Base-by-base conservation (phyloP, 2,113 vertebrate species). In the Panurus biarmicus region DNA sequence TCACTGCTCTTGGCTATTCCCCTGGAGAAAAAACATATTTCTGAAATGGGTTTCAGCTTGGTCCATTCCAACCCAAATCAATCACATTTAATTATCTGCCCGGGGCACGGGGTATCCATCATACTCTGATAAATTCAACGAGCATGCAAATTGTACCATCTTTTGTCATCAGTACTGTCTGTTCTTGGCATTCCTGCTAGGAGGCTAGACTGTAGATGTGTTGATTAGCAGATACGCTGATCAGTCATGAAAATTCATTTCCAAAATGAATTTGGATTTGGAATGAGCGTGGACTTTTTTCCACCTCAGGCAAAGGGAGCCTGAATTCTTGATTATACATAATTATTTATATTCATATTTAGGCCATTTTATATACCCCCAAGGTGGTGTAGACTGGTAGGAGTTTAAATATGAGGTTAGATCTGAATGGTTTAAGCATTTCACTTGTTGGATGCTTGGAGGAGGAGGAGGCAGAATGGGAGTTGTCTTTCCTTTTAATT, bases 211-310 rank as follows among this genome's bases (percentile, higher is more conserved):
- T 90, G 85, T 44, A 84, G 91, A 80, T 90, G 71, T 64, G 90
- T 80, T 94, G 92, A 96, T 96, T 78, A 96, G 80, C 80, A 89
- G 93, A 94, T 93, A 93, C 1, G 5, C 85, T 95, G 93, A 96
- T 95, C 92, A 84, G 93, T 93, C 94, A 96, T 93, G 96, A 96
- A 97, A 95, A 96, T 96, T 97, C 72, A 95, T 93, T 93, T 90
- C 82, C 79, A 95, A 95, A 96, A 95, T 95, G 38, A 94, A 86
- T 90, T 80, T 93, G 78, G 79, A 91, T 94, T 93, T 96, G 88
- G 88, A 96, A 95, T 51, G 60, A 93, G 51, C 69, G 65, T 69
- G 22, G 7, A 0, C 14, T 87, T 86, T 90, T 90, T 72, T 42
- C 77, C 45, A 92, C 95, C 93, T 96, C 90, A 47, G 94, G 95